Percentiles rank a stretch among this genome's conserved stretches.
phyloP scores from a whole-genome alignment of 1,140 invertebrate species.

The Tetramorium simillimum region DNA sequence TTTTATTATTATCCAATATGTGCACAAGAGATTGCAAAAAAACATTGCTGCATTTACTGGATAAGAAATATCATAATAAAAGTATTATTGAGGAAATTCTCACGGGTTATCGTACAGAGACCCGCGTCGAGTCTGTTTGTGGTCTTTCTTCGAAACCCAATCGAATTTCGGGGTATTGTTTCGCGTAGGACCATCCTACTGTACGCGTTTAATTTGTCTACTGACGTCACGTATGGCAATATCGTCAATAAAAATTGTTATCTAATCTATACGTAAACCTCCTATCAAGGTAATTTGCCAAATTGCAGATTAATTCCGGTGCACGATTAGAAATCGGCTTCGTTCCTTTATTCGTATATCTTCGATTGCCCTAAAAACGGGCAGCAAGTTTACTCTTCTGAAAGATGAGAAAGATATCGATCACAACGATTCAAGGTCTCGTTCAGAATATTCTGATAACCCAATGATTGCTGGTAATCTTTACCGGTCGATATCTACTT shows the following conservation, averaged over 20 bases:
- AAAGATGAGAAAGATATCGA: not conserved
- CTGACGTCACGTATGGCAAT: slow-evolving; percentile 54
- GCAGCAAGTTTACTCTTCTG: not conserved
- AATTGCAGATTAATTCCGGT: slow-evolving; percentile 1
- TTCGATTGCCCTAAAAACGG: not conserved
- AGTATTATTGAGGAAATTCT: not conserved
- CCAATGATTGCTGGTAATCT: not conserved
- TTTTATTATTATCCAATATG: not conserved
- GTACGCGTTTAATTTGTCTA: not conserved
- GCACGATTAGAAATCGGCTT: not conserved
- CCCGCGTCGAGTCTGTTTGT: not conserved
- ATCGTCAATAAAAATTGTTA: slow-evolving; percentile 62
- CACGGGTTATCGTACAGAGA: slow-evolving; percentile 15
- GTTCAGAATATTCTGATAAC: not conserved
- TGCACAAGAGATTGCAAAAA: not conserved
- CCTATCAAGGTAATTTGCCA: not conserved
- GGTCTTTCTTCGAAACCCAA: not conserved
- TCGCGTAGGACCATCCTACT: not conserved
- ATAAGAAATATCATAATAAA: slow-evolving; percentile 2
- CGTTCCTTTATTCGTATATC: not conserved
- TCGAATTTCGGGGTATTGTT: slow-evolving; percentile 3
- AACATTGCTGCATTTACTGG: not conserved
- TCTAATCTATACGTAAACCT: slow-evolving; percentile 65
- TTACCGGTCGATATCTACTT: not conserved
- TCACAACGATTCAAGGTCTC: not conserved